These are phyloP conservation scores for Leptodactylus fallax DNA, from an alignment of 2,797 vertebrate genomes.

Conservation along the genomic window DNA sequence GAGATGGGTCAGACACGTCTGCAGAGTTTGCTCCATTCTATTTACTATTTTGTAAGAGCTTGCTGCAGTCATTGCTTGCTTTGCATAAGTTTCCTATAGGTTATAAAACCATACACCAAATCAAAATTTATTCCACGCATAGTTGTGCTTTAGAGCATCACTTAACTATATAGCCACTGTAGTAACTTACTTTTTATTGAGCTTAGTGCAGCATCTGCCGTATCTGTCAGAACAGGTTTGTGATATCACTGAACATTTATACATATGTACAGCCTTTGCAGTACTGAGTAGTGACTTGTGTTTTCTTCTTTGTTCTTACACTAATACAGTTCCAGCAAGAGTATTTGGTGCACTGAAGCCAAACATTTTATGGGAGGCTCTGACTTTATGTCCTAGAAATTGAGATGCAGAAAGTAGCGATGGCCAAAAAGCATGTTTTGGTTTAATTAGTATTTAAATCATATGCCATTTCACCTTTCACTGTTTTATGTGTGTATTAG, in stretches of 20 bases:
- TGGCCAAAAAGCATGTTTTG: slow-evolving; percentile 8
- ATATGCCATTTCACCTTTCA: slow-evolving; percentile 29
- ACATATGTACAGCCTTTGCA: slow-evolving; percentile 10
- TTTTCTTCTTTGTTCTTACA: not conserved
- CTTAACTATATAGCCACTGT: slow-evolving; percentile 39
- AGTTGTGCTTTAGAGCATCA: slow-evolving; percentile 45
- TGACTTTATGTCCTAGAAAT: slow-evolving; percentile 6
- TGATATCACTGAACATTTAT: slow-evolving; percentile 14
- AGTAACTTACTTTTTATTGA: slow-evolving; percentile 45
- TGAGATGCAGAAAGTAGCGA: not conserved
- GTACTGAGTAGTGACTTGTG: not conserved
- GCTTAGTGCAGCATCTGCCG: slow-evolving; percentile 28
- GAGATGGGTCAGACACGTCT: not conserved
- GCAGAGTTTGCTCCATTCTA: not conserved
- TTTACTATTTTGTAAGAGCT: not conserved
- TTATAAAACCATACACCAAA: slow-evolving; percentile 31
- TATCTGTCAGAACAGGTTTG: slow-evolving; percentile 42
- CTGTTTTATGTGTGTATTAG: slow-evolving; percentile 24
- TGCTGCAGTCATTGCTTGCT: slow-evolving; percentile 26
- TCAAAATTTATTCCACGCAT: slow-evolving; percentile 15
- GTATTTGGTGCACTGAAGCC: not conserved
- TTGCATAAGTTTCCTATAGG: slow-evolving; percentile 30
- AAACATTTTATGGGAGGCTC: not conserved
- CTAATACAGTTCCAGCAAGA: slow-evolving; percentile 11
- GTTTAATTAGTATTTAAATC: slow-evolving; percentile 37